Base-by-base conservation (phyloP, 37 sponge, comb jelly and placozoan species). In the Chondrosia reniformis region DNA sequence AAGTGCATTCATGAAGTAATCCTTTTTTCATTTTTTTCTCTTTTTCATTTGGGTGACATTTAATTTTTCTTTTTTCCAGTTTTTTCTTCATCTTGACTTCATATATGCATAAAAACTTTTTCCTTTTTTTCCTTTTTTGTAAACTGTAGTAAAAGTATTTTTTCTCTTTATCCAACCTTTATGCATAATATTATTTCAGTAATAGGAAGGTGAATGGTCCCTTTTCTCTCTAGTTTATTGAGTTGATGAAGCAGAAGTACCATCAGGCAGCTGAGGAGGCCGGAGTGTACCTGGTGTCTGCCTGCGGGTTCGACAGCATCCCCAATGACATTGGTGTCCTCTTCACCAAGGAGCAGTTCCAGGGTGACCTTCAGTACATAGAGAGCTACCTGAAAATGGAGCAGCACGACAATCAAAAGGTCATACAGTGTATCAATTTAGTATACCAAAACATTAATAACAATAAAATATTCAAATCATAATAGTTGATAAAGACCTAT, bases 231-330 rank as follows among this genome's bases (percentile, higher is more conserved):
- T 75, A 90, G 89, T 90, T 90, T 38, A 79, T 95, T 67, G 92
- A 88, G 74, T 45, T 19, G 39, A 87, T 89, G 79, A 67, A 73
- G 39, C 63, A 49, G 4, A 52, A 80, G 32, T 96, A 90, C 76
- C 85, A 80, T 52, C 81, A 87, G 31, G 55, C 82, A 45, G 97
- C 97, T 9, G 61, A 49, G 25, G 93, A 96, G 44, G 84, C 85
- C 22, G 93, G 91, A 34, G 79, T 92, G 34, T 84, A 85, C 74
- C 83, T 96, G n/a, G 89, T 92, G 22, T 75, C 79, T 34, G 77
- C 88, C 38, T 96, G 97, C 88, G 97, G 91, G 5, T 89, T 92
- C 81, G 97, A 96, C 77, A 83, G 80, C 69, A 89, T 96, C 33
- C 97, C 97, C 12, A 89, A 92, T 80, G 97, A 96, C 75, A 21